phyloP scores from a whole-genome alignment of 1,140 invertebrate genomes.

The Nautilus pompilius region DNA sequence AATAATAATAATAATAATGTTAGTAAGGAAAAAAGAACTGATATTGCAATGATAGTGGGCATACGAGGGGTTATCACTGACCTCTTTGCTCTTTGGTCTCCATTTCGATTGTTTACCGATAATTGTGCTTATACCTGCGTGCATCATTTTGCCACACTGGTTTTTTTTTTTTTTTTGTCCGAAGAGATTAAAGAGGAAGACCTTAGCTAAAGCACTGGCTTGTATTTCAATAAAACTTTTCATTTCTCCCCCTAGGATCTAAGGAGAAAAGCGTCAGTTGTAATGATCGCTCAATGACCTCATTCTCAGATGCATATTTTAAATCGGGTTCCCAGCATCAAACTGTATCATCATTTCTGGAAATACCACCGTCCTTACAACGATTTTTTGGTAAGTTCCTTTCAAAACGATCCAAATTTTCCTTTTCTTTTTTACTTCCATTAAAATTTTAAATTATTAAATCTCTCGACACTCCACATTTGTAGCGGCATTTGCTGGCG shows the following conservation, averaged over 20 bases:
- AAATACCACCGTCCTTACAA: conserved; percentile 81
- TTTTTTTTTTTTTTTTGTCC: not conserved
- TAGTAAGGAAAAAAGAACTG: too few relatives aligned
- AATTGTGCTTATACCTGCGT: too few relatives aligned
- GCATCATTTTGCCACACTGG: not conserved
- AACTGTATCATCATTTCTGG: conserved; percentile 45
- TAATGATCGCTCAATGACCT: conserved; percentile 39
- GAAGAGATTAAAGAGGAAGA: not conserved
- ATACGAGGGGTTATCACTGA: too few relatives aligned
- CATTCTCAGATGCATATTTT: conserved; percentile 24
- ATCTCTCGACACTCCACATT: not conserved
- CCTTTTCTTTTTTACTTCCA: not conserved
- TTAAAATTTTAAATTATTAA: not conserved
- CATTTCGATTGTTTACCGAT: too few relatives aligned
- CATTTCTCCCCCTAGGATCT: conserved; percentile 8
- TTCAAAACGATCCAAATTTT: not conserved
- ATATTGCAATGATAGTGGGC: too few relatives aligned
- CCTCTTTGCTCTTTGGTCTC: too few relatives aligned
- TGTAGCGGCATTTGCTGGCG: not conserved
- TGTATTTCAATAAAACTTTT: not conserved
- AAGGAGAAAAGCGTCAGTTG: conserved; percentile 29
- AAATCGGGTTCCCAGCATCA: conserved; percentile 34
- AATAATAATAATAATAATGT: too few relatives aligned
- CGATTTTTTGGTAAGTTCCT: conserved; percentile 65
- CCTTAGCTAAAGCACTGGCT: not conserved